phyloP scores from a whole-genome alignment of 2,888 invertebrate species.

The Dione vanillae region DNA sequence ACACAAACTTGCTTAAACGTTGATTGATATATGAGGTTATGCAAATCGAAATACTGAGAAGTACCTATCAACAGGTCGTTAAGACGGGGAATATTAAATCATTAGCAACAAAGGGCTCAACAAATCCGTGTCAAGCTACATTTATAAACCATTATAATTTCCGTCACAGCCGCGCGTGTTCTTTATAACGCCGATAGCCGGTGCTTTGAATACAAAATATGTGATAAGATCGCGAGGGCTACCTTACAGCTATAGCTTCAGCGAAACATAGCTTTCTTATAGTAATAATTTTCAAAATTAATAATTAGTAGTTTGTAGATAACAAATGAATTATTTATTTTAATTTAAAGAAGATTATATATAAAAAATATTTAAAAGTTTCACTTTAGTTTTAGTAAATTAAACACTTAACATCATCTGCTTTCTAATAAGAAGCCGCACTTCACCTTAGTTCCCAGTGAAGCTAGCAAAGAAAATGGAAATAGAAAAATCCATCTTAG shows the following conservation, averaged over 20 bases:
- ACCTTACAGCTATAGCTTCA: slow-evolving; percentile 3
- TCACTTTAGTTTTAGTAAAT: too few species aligned
- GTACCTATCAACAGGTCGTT: slow-evolving; percentile 30
- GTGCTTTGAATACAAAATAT: slow-evolving; percentile 69
- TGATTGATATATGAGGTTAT: neutral
- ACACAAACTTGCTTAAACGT: too few species aligned
- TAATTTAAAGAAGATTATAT: too few species aligned
- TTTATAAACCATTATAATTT: slow-evolving; percentile 67
- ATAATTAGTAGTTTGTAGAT: too few species aligned
- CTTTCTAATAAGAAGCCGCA: too few species aligned
- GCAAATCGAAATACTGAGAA: slow-evolving; percentile 16
- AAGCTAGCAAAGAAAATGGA: too few species aligned
- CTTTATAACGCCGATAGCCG: slow-evolving; percentile 68
- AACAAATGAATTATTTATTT: too few species aligned
- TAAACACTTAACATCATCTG: too few species aligned
- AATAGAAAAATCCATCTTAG: too few species aligned
- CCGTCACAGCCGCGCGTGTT: slow-evolving; percentile 69
- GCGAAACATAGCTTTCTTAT: neutral
- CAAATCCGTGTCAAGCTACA: slow-evolving; percentile 59
- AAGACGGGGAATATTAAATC: slow-evolving; percentile 41
- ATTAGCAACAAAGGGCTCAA: slow-evolving; percentile 59
- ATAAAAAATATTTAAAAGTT: too few species aligned
- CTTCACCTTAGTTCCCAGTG: too few species aligned
- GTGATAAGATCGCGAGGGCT: slow-evolving; percentile 70
- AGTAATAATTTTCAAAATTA: too few species aligned